Evolutionary conservation across 2,113 vertebrate species (phyloP), one percentile per base, ranked within the genome.

Genomic region (Eubucco bourcierii): DNA sequence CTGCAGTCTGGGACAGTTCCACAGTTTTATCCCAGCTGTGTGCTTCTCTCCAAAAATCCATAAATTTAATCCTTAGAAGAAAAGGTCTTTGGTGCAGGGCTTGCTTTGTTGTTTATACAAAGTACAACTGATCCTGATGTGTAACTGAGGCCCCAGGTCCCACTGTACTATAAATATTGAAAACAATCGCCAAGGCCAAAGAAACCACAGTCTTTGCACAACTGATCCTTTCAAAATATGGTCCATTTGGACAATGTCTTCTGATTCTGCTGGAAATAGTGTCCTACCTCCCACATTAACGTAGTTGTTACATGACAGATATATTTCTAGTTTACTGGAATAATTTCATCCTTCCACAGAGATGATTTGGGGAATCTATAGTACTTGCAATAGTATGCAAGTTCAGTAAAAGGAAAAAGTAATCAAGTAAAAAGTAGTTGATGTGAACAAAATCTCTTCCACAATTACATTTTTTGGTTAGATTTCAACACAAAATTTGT

Each of bases 161-260:
- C 71, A 65, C 46, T 77, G 60, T 64, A 95, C 84, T 87, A 67
- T 70, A 96, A 96, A 95, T 87, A 94, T 4, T 84, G 33, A 70
- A 80, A 94, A 87, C 29, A 91, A 86, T 74, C 65, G 91, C 20
- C n/a, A 81, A 76, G 71, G 86, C 68, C 50, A 91, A 90, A 92
- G 74, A 71, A 84, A 88, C 53, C 1, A n/a, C 12, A 86, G 63
- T 16, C 74, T 73, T 59, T 70, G 77, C n/a, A 96, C 37, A 90
- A 93, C 82, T 9, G 12, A 6, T 90, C 9, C 31, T 87, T 77
- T 73, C n/a, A 87, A 88, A 94, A 77, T 25, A 67, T 0, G 1
- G 60, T 31, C 56, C 12, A 10, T 64, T 77, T 90, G 82, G 52
- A 84, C 12, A 11, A 23, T 20, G 55, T 56, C 90, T 88, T 80